Evolutionary conservation across 2,888 invertebrate species (phyloP), one percentile per base, ranked within the genome.

Genomic region (Drosophila paramelanica): DNA sequence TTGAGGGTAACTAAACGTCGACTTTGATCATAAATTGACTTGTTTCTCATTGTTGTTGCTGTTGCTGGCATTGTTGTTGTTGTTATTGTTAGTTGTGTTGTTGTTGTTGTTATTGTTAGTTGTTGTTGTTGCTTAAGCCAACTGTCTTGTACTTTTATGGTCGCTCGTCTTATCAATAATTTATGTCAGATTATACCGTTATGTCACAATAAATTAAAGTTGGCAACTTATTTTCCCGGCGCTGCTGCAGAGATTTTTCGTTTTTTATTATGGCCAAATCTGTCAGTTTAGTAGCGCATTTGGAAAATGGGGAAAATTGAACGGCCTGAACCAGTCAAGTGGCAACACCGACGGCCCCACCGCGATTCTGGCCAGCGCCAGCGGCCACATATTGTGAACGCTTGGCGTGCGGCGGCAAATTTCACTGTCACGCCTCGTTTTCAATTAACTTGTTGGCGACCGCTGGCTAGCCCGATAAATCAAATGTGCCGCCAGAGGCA

Each of bases 131-230:
- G 86, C 51, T 76, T 80, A 78, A 86, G 84, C 82, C 73, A 85
- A 85, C 89, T 85, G 85, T 88, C 88, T 81, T 85, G 85, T 85
- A 89, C 85, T 85, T 89, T 85, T 85, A 89, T 85, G 89, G 85
- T 70, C 83, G 77, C 65, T 83, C 83, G 88, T 85, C 83, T 88
- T 89, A 91, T 89, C 90, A 91, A 90, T 91, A 89, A 91, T 91
- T 91, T 91, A 91, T 91, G 91, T 91, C 90, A 89, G 87, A 90
- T 90, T 91, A 90, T 86, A 89, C 81, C 81, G 90, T 85, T 88
- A 88, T 89, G 91, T 90, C 91, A 91, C 88, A 91, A 85, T 91
- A 90, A 91, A 91, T 91, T 91, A 90, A 88, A 87, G 90, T 87
- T 86, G 87, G 85, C 90, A 90, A 91, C 90, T 91, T 88, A 89